Percentiles rank a stretch among this genome's conserved stretches.
phyloP scores from a whole-genome alignment of 2,113 vertebrate species.

The Lamprotornis superbus region DNA sequence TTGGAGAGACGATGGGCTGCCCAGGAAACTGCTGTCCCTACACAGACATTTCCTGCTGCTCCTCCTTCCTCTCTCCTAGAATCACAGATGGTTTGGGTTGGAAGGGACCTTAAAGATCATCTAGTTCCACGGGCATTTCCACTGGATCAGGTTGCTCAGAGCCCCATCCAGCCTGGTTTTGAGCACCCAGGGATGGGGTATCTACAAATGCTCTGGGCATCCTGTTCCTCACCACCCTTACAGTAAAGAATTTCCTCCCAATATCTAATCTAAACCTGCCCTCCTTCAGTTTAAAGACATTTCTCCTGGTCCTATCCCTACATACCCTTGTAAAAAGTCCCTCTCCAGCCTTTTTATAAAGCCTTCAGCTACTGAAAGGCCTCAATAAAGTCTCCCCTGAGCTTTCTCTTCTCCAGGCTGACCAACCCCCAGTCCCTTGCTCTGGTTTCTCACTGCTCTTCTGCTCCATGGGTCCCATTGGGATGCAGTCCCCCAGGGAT shows the following conservation, averaged over 20 bases:
- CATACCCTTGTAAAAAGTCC: neutral
- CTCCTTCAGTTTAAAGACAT: neutral
- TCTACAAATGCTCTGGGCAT: neutral
- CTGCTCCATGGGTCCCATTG: rapidly evolving
- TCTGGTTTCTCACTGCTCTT: neutral
- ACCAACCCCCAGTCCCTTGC: neutral
- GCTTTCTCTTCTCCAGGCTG: neutral
- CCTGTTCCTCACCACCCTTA: neutral
- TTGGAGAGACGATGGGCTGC: neutral
- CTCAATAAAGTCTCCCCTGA: too few species aligned
- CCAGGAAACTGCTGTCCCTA: neutral
- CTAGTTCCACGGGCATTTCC: neutral
- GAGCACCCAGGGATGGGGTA: neutral
- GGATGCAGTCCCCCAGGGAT: too few species aligned
- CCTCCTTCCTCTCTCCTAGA: neutral
- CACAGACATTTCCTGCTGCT: rapidly evolving
- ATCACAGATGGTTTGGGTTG: neutral
- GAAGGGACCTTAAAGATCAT: neutral
- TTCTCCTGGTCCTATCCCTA: neutral
- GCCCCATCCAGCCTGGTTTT: neutral
- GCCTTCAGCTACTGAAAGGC: neutral
- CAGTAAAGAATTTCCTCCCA: neutral
- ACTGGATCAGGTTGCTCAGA: neutral
- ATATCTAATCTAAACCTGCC: neutral
- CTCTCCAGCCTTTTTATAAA: neutral